phyloP scores from a whole-genome alignment of 2,113 vertebrate species.

The Poeciliopsis turrubarensis region DNA sequence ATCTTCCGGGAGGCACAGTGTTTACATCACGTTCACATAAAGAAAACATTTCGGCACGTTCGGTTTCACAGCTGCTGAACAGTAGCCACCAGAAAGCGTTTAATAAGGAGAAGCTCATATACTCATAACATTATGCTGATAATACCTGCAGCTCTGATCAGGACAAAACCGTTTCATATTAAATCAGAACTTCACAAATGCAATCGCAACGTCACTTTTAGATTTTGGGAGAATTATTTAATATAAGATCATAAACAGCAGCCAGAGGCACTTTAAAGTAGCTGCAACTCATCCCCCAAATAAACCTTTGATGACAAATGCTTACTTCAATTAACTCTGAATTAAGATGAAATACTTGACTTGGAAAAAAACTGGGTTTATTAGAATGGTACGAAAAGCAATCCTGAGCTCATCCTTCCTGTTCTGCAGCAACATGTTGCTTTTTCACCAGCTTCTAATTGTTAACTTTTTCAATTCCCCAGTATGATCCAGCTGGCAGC shows the following conservation, averaged over 20 bases:
- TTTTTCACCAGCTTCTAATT: background rate
- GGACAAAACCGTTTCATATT: background rate
- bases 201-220: background rate
- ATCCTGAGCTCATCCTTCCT: background rate
- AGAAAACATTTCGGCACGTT: conserved; percentile 2
- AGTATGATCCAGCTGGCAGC: conserved; percentile 16
- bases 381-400: background rate
- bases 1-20: conserved; percentile 39
- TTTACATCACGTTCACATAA: conserved; percentile 16
- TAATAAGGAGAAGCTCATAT: conserved; percentile 1
- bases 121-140: too few species aligned
- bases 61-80: background rate
- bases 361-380: too few species aligned
- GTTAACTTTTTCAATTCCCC: background rate
- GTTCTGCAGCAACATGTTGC: background rate
- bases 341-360: too few species aligned
- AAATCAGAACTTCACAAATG: background rate
- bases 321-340: too few species aligned
- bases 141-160: background rate
- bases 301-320: too few species aligned
- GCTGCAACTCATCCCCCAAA: too few species aligned
- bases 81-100: background rate
- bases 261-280: too few species aligned
- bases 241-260: background rate
- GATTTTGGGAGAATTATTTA: background rate